A percentile compares a stretch with the other conserved stretches of the same genome.
phyloP scores from a whole-genome alignment of 2,888 invertebrate species.

The Noctua janthe region DNA sequence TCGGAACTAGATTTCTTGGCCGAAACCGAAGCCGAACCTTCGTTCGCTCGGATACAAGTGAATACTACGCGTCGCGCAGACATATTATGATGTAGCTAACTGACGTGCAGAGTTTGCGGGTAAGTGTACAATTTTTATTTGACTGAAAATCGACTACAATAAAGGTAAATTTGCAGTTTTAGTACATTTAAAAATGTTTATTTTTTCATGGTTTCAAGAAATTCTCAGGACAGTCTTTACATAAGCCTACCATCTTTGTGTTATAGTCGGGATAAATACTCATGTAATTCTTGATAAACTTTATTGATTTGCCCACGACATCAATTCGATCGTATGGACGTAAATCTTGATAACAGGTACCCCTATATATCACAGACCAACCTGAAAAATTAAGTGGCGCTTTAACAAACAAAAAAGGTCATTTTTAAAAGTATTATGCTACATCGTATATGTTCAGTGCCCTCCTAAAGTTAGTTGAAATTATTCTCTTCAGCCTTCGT shows the following conservation, averaged over 20 bases:
- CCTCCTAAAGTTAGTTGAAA: no score
- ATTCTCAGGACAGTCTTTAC: neutral
- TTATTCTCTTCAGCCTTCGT: no score
- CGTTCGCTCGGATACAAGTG: no score
- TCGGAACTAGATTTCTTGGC: no score
- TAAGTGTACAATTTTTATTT: no score
- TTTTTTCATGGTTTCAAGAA: neutral
- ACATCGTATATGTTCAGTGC: no score
- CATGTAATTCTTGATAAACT: rapidly evolving
- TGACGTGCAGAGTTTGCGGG: no score
- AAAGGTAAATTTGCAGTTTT: neutral
- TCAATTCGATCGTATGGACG: rapidly evolving
- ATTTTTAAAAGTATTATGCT: neutral
- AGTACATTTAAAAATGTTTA: neutral
- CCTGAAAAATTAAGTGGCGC: slow-evolving; percentile 15
- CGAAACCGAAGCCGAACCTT: no score
- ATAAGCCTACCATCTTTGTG: neutral
- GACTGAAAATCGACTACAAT: no score
- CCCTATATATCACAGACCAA: slow-evolving; percentile 35
- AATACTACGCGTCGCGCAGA: no score
- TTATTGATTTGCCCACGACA: rapidly evolving
- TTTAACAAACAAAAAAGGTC: neutral
- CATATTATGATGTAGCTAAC: no score
- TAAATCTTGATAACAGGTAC: neutral
- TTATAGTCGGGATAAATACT: neutral